Evolutionary conservation across 2,113 vertebrate genomes (phyloP).

Genomic region (Aldabrachelys gigantea): DNA sequence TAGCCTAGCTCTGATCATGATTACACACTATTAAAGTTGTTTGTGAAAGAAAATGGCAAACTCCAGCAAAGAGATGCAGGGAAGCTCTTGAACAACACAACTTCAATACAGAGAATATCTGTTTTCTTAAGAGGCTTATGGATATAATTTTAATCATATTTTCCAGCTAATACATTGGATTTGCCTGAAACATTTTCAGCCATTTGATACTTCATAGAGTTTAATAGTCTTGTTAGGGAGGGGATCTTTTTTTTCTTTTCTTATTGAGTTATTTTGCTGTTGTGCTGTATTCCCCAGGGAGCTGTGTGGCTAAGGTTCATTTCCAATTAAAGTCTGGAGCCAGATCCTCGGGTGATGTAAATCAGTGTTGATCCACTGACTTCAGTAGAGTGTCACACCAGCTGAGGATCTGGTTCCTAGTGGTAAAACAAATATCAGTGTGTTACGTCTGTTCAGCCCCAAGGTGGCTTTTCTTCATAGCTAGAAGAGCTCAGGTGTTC

Average conservation of each 20-base stretch:
- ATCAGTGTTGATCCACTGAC: not conserved
- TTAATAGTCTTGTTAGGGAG: rapidly evolving
- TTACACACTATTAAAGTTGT: not conserved
- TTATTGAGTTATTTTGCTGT: not conserved
- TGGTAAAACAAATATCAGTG: rapidly evolving
- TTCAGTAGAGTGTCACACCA: rapidly evolving
- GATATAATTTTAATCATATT: not conserved
- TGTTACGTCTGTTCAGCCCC: not conserved
- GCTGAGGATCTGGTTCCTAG: not conserved
- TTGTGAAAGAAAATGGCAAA: not conserved
- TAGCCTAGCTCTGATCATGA: not conserved
- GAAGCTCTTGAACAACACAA: not conserved
- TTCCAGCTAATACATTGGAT: not conserved
- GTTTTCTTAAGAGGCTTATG: not conserved
- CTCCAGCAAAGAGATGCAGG: not conserved
- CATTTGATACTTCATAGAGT: not conserved
- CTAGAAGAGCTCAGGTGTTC: not conserved
- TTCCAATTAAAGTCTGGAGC: not conserved
- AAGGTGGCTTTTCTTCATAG: not conserved
- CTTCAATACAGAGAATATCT: rapidly evolving
- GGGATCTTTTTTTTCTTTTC: not conserved
- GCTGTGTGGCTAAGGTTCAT: rapidly evolving
- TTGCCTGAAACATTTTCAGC: not conserved
- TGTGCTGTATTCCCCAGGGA: not conserved
- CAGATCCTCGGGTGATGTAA: not conserved